Percentiles rank a stretch among this genome's conserved stretches.
phyloP scores from a whole-genome alignment of 2,888 invertebrate species.

The Drosophila kanekoi region DNA sequence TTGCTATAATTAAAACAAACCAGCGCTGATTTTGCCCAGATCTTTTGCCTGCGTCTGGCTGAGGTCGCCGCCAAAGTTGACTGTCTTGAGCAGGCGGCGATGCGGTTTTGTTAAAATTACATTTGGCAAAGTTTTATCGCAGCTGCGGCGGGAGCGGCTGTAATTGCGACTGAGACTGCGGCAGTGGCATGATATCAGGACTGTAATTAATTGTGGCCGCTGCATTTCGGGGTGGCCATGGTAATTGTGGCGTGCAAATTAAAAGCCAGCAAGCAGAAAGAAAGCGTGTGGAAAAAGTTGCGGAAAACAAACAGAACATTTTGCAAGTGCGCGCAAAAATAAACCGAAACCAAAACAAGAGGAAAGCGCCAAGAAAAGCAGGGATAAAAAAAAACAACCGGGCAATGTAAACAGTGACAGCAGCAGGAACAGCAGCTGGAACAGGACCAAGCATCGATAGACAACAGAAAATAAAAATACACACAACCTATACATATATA shows the following conservation, averaged over 20 bases:
- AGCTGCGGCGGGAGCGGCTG: slow-evolving; percentile 53
- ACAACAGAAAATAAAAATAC: slow-evolving; percentile 43
- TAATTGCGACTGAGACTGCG: slow-evolving; percentile 38
- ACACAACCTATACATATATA: slow-evolving; percentile 19
- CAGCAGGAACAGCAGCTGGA: slow-evolving; percentile 33
- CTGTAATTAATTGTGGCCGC: slow-evolving; percentile 80
- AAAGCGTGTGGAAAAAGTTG: slow-evolving; percentile 63
- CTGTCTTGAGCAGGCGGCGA: slow-evolving; percentile 79
- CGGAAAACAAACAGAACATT: slow-evolving; percentile 61
- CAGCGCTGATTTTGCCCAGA: slow-evolving; percentile 70
- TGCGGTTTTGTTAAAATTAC: slow-evolving; percentile 82
- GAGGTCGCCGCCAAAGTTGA: slow-evolving; percentile 30
- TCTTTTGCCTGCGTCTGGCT: slow-evolving; percentile 40
- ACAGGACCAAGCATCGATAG: slow-evolving; percentile 38
- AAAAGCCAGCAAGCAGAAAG: slow-evolving; percentile 68
- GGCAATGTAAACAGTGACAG: slow-evolving; percentile 62
- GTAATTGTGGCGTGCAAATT: slow-evolving; percentile 81
- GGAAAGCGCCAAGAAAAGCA: slow-evolving; percentile 3
- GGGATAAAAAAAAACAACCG: slow-evolving; percentile 29
- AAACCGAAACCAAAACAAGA: slow-evolving; percentile 60
- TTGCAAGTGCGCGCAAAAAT: slow-evolving; percentile 54
- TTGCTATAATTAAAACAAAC: slow-evolving; percentile 83
- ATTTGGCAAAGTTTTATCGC: slow-evolving; percentile 81
- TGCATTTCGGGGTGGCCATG: slow-evolving; percentile 80
- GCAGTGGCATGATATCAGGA: slow-evolving; percentile 71